Evolutionary conservation across 2,797 vertebrate species (phyloP).

Genomic region (Lemur catta): DNA sequence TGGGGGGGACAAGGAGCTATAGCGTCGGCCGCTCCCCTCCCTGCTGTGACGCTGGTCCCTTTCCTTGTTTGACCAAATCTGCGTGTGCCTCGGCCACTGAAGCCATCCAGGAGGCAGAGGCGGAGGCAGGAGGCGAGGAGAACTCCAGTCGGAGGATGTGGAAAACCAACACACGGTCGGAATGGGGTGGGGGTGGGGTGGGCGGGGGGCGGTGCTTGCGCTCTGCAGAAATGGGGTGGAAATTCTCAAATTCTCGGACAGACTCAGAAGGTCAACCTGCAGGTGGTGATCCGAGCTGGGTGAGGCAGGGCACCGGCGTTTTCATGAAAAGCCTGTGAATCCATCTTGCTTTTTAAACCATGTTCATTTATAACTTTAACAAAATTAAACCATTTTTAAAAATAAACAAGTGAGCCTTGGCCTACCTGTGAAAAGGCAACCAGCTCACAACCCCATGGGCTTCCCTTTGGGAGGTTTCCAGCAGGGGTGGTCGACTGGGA

Average conservation of each 20-base stretch:
- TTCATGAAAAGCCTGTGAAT: neutral
- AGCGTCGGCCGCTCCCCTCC: fast-evolving
- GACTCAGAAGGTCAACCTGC: fast-evolving
- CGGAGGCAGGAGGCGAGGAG: no score
- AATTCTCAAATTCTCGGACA: neutral
- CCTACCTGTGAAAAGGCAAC: neutral
- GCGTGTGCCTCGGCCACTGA: fast-evolving
- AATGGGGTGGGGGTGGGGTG: no score
- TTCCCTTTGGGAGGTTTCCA: neutral
- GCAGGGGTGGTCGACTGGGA: neutral
- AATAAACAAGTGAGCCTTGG: neutral
- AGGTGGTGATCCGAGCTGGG: fast-evolving
- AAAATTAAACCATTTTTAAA: neutral
- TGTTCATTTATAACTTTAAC: neutral
- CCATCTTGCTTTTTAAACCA: neutral
- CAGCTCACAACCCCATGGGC: no score
- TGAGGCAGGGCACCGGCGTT: neutral
- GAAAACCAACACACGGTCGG: no score
- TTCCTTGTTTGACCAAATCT: neutral
- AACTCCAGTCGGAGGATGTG: no score
- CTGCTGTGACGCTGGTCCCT: neutral
- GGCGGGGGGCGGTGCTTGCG: no score
- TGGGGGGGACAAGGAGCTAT: no score
- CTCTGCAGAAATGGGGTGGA: neutral
- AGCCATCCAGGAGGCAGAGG: neutral